Base-by-base conservation (phyloP, 2,888 invertebrate genomes). In the Panopea generosa region DNA sequence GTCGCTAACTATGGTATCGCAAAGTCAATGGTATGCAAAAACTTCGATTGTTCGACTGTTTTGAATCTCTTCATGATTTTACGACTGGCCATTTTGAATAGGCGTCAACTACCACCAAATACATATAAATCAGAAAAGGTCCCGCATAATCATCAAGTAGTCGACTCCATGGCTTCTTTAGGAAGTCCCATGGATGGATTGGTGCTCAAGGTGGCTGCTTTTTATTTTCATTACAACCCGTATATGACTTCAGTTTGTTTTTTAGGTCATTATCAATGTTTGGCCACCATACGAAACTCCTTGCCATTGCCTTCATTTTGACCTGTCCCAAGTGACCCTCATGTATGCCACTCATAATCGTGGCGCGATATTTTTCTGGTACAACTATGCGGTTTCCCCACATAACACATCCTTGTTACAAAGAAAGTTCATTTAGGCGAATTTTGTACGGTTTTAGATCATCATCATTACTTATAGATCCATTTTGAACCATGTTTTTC, bases 101-200 rank as follows among this genome's bases (percentile, higher is more conserved):
- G 4, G 90, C 86, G 76, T 93, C 93, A 3, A 91, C 88, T n/a
- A 93, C 69, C 22, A 93, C 76, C 9, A 93, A 50, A 49, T 24
- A 66, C 84, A 86, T 87, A 9, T 68, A 69, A 11, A 84, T 87
- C 6, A 85, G 50, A 45, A 91, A 74, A 29, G 91, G 92, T 11
- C 92, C 93, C 16, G 92, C 92, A 85, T 91, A 93, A 81, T 93
- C 93, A 18, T 92, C 84, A 83, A 93, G 93, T 3, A 93, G 76
- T 20, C 93, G 82, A 66, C 91, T 84, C 90, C 91, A 92, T 14
- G 89, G 87, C 60, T 82, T 72, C 6, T 68, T 77, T 26, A 91
- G 83, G 38, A 45, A 76, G 24, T 81, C 69, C 90, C 90, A 90
- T n/a, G 89, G 81, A 47, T 83, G 79, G 1, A 89, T 75, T 1